These are phyloP conservation scores for Ochlodes sylvanus DNA, from an alignment of 2,888 invertebrate species.

Conservation along the genomic window DNA sequence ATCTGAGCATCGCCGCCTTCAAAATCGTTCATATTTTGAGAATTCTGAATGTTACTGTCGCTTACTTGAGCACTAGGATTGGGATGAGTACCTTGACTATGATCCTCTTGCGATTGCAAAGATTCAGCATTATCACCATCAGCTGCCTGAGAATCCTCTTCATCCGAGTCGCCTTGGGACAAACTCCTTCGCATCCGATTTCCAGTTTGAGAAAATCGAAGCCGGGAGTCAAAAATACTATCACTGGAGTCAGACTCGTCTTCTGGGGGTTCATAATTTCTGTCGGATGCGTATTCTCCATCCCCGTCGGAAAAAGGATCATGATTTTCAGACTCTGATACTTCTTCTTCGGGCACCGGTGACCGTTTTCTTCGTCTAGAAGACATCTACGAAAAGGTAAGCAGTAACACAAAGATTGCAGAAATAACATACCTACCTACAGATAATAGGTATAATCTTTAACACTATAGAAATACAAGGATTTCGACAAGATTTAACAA, in stretches of 20 bases:
- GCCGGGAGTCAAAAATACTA: no score
- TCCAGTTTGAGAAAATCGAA: no score
- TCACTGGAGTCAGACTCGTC: constrained; percentile 1
- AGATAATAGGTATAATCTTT: constrained; percentile 3
- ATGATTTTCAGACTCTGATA: no score
- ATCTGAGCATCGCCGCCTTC: no score
- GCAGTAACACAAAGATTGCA: background rate
- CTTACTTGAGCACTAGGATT: no score
- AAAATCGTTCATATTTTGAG: no score
- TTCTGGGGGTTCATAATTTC: constrained; percentile 14
- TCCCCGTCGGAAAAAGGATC: no score
- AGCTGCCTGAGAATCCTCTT: constrained; percentile 14
- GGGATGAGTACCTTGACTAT: no score
- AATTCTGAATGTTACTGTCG: no score
- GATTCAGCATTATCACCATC: constrained; percentile 8
- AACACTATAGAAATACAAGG: constrained; percentile 8
- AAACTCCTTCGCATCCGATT: constrained; percentile 9
- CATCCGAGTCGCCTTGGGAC: constrained; percentile 12
- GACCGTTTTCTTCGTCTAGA: constrained; percentile 8
- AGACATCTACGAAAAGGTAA: constrained; percentile 14
- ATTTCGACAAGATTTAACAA: constrained; percentile 3
- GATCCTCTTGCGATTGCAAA: background rate
- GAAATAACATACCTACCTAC: no score
- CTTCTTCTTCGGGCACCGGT: background rate
- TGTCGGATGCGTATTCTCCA: constrained; percentile 4